A percentile compares a stretch with the other conserved stretches of the same genome.
phyloP scores from a whole-genome alignment of 2,113 vertebrate species.

The Pycnonotus jocosus region DNA sequence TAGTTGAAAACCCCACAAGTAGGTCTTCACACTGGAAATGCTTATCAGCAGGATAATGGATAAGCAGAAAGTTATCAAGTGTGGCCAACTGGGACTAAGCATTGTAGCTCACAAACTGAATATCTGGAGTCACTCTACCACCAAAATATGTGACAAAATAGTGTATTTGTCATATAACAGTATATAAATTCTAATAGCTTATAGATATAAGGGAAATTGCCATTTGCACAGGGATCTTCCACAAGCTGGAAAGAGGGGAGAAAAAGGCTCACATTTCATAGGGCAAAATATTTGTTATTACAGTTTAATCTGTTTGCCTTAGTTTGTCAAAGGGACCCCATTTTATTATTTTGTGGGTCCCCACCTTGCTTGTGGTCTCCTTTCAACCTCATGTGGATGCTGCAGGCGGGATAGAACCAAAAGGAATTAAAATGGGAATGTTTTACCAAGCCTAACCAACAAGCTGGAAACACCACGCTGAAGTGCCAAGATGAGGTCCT shows the following conservation, averaged over 20 bases:
- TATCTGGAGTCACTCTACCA: not conserved
- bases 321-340: not conserved
- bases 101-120: not conserved
- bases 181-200: not conserved
- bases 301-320: not conserved
- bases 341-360: not conserved
- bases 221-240: not conserved
- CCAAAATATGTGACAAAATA: not conserved
- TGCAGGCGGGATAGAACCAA: not conserved
- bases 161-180: not conserved
- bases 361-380: not conserved
- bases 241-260: not conserved
- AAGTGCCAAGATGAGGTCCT: not conserved
- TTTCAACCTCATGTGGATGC: not conserved
- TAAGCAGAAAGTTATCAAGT: not conserved
- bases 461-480: fast-evolving
- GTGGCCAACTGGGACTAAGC: not conserved
- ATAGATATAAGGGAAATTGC: not conserved
- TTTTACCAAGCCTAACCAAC: not conserved
- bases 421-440: not conserved
- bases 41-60: not conserved
- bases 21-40: not conserved
- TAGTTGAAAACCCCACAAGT: not conserved
- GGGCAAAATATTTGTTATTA: not conserved
- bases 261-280: not conserved